These are phyloP conservation scores for Xiphorhynchus erythropygius DNA, from an alignment of 2,797 vertebrate genomes.

Conservation along the genomic window DNA sequence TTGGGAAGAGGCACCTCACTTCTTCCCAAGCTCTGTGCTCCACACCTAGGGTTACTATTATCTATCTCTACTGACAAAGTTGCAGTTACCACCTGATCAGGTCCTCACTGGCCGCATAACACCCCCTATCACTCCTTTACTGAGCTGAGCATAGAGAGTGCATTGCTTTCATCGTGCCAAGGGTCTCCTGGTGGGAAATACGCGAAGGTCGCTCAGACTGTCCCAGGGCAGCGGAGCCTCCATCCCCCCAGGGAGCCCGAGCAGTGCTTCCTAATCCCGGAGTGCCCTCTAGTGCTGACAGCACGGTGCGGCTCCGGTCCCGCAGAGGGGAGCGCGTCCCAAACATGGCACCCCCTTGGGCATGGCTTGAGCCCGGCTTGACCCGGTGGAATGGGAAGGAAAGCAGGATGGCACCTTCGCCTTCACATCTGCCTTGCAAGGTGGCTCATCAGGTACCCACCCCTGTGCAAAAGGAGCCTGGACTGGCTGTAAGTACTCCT, in stretches of 20 bases:
- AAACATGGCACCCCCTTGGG: neutral
- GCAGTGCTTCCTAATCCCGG: neutral
- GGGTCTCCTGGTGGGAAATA: accelerated
- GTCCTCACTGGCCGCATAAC: neutral
- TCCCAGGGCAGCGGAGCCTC: neutral
- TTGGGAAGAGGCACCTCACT: neutral
- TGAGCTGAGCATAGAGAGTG: accelerated
- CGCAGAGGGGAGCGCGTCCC: neutral
- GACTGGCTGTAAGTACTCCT: accelerated
- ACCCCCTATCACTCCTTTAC: accelerated
- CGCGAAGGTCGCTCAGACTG: accelerated
- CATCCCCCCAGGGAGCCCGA: accelerated
- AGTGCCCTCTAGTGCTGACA: slow-evolving; percentile 47
- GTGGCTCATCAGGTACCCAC: accelerated
- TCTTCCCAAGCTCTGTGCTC: neutral
- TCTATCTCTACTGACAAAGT: neutral
- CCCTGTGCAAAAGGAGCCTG: neutral
- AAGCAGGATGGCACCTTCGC: accelerated
- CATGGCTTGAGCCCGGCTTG: neutral
- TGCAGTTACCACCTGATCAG: neutral
- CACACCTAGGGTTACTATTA: neutral
- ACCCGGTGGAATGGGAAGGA: accelerated
- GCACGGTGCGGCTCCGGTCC: neutral
- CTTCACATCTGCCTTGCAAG: neutral
- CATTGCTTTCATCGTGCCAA: accelerated